Conservation (phyloP, 1,140 invertebrate genomes). For the Aleiodes sp. region DNA sequence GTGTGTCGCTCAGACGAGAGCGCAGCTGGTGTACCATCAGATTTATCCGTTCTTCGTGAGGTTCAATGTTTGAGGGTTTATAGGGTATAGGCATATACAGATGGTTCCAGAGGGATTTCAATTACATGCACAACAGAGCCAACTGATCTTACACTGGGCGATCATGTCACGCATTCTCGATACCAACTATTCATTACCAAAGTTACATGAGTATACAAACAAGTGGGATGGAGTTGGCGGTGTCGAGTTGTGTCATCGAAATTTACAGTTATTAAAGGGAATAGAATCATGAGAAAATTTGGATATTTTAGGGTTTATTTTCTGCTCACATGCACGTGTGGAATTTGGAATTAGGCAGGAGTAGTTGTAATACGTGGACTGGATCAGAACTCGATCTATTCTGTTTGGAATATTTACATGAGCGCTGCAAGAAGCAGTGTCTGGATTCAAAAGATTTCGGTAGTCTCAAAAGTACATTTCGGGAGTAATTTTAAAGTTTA, state of each 20-base stretch:
- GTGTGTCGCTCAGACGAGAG: neutral
- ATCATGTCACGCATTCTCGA: slow-evolving; percentile 19
- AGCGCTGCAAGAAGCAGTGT: too few relatives aligned
- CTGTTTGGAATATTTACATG: too few relatives aligned
- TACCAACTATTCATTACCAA: neutral
- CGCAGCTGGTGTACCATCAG: slow-evolving; percentile 28
- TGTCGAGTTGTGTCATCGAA: neutral
- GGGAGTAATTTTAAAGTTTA: too few relatives aligned
- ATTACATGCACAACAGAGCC: slow-evolving; percentile 5
- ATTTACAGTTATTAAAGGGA: neutral
- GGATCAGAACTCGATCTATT: too few relatives aligned
- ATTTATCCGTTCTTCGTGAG: slow-evolving; percentile 36
- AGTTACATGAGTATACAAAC: neutral
- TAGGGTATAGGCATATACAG: neutral
- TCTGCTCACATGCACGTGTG: too few relatives aligned
- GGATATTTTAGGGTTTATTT: too few relatives aligned
- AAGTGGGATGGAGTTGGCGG: neutral
- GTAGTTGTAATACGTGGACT: too few relatives aligned
- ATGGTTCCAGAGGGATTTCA: neutral
- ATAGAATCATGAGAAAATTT: too few relatives aligned
- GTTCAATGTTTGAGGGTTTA: too few relatives aligned
- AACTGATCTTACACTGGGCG: slow-evolving; percentile 13
- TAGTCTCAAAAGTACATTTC: too few relatives aligned
- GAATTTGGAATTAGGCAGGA: too few relatives aligned
- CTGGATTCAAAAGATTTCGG: too few relatives aligned